A percentile compares a stretch with the other conserved stretches of the same genome.
phyloP scores from a whole-genome alignment of 2,113 vertebrate species.

The Chionomys nivalis region DNA sequence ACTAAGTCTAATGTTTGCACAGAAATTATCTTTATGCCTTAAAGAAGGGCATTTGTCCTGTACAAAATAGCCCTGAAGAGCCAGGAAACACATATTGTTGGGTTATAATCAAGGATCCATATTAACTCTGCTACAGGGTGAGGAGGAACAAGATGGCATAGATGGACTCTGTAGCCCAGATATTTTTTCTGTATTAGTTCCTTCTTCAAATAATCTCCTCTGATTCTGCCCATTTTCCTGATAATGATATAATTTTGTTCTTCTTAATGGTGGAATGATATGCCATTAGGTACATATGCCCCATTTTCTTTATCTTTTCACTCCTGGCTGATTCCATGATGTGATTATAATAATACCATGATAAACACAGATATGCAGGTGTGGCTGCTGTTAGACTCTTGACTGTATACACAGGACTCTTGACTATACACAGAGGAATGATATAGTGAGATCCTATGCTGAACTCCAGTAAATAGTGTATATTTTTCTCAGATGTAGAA shows the following conservation, averaged over 20 bases:
- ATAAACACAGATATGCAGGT: neutral
- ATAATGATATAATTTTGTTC: neutral
- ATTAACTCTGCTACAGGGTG: neutral
- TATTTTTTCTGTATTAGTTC: neutral
- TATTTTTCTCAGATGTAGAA: neutral
- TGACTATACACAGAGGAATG: neutral
- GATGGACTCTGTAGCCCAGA: fast-evolving
- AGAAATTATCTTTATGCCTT: neutral
- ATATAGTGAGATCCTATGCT: neutral
- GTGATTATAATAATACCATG: neutral
- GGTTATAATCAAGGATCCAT: neutral
- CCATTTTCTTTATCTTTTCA: neutral
- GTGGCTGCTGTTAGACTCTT: neutral
- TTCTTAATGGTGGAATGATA: neutral
- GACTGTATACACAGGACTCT: neutral
- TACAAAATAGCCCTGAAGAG: neutral
- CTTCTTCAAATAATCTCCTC: neutral
- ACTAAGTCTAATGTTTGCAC: neutral
- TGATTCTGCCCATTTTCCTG: neutral
- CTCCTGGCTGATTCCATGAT: neutral
- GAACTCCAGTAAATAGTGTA: neutral
- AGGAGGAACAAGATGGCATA: neutral
- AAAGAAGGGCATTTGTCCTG: neutral
- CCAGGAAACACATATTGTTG: neutral
- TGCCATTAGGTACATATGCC: too few relatives aligned